These are phyloP conservation scores for Tupaia tana DNA, from an alignment of 2,113 vertebrate species.

Conservation along the genomic window DNA sequence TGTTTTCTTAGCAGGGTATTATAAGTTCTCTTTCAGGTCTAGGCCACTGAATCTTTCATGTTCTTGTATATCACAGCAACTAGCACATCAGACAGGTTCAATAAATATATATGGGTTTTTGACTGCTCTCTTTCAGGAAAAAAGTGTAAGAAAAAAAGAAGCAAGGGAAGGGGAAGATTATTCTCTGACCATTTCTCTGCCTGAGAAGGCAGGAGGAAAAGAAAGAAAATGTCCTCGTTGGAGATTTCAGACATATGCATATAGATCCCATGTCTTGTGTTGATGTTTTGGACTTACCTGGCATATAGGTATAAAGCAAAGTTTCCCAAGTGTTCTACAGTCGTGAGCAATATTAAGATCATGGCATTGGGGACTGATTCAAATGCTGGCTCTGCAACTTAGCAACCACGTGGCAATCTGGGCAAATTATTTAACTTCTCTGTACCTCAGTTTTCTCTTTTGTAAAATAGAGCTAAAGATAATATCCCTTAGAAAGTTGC, in stretches of 20 bases:
- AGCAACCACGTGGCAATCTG: neutral
- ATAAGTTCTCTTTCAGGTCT: slow-evolving; percentile 22
- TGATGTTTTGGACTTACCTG: no score
- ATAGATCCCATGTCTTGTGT: no score
- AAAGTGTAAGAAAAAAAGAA: neutral
- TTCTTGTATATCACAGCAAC: slow-evolving; percentile 61
- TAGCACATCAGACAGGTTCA: slow-evolving; percentile 29
- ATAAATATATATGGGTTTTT: slow-evolving; percentile 19
- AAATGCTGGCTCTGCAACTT: neutral
- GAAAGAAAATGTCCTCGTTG: no score
- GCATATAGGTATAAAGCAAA: no score
- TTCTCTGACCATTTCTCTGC: no score
- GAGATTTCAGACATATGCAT: no score
- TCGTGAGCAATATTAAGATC: neutral
- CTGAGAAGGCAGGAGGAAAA: no score
- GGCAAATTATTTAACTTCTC: slow-evolving; percentile 8
- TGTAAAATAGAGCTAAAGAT: slow-evolving; percentile 22
- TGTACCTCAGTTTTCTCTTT: neutral
- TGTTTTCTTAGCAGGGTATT: slow-evolving; percentile 62
- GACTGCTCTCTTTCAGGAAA: neutral
- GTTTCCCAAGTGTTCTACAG: neutral
- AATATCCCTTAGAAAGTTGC: neutral
- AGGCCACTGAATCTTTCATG: slow-evolving; percentile 51
- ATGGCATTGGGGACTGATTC: neutral
- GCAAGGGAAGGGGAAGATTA: no score